These are phyloP conservation scores for Poeciliopsis turrubarensis DNA, from an alignment of 2,113 vertebrate genomes.

Conservation along the genomic window DNA sequence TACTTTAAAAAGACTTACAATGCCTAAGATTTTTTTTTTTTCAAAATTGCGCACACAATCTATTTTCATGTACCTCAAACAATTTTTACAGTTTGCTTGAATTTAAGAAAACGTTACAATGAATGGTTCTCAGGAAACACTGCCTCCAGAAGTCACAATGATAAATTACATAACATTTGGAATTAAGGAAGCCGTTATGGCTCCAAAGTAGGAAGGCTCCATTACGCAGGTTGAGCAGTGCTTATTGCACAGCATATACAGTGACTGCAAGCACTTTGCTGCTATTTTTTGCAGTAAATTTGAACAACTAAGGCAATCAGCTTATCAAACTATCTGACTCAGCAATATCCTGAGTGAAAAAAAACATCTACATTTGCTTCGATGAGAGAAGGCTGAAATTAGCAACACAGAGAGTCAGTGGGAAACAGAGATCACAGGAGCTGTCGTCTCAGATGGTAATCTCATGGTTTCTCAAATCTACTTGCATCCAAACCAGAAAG, in stretches of 20 bases:
- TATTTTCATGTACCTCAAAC: neutral
- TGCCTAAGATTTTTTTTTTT: neutral
- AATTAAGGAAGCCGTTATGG: constrained; percentile 9
- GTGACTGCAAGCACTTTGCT: neutral
- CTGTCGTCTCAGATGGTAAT: constrained; percentile 75
- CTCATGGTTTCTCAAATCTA: constrained; percentile 64
- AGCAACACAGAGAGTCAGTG: constrained; percentile 27
- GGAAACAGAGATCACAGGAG: constrained; percentile 28
- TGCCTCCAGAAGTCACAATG: constrained; percentile 2
- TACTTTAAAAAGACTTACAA: neutral
- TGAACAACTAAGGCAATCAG: constrained; percentile 49
- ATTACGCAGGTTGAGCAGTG: constrained; percentile 34
- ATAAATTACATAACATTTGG: constrained; percentile 10
- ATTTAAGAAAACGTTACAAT: neutral
- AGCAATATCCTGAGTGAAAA: constrained; percentile 10
- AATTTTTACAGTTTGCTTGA: neutral
- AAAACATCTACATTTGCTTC: constrained; percentile 43
- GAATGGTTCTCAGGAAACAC: neutral
- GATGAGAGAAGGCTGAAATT: constrained; percentile 50
- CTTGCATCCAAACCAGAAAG: constrained; percentile 67
- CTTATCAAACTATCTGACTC: constrained; percentile 29
- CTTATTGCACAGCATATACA: constrained; percentile 4
- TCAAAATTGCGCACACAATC: neutral
- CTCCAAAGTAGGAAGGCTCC: constrained; percentile 21
- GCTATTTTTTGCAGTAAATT: neutral